A percentile compares a stretch with the other conserved stretches of the same genome.
phyloP scores from a whole-genome alignment of 2,797 vertebrate species.

The Leuciscus waleckii region DNA sequence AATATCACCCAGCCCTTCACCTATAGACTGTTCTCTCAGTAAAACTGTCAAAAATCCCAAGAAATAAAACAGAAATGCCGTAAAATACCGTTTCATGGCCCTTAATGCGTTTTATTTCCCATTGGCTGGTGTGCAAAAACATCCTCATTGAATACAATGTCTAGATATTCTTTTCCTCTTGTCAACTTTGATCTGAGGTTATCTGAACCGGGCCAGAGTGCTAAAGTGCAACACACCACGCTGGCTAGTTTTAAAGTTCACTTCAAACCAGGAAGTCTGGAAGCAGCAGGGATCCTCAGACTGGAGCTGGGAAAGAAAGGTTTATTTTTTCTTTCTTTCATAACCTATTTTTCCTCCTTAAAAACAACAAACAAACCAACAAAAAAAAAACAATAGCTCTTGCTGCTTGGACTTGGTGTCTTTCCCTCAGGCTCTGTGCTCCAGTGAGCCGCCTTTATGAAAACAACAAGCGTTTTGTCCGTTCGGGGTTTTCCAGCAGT shows the following conservation, averaged over 20 bases:
- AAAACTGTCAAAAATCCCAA: neutral
- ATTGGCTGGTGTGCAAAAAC: neutral
- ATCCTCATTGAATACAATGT: neutral
- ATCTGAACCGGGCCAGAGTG: constrained; percentile 57
- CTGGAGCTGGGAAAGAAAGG: constrained; percentile 54
- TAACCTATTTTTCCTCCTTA: constrained; percentile 59
- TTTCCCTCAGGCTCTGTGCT: constrained; percentile 60
- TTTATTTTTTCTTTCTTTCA: constrained; percentile 51
- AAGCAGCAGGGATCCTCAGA: constrained; percentile 56
- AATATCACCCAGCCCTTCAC: neutral
- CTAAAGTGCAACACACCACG: constrained; percentile 48
- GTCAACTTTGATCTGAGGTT: constrained; percentile 27
- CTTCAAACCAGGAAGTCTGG: constrained; percentile 58
- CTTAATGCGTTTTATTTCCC: neutral
- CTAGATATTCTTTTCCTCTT: neutral
- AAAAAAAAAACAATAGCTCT: constrained; percentile 44
- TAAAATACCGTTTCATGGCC: neutral
- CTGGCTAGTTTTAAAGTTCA: constrained; percentile 62
- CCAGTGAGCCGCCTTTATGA: constrained; percentile 57
- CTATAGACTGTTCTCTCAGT: neutral
- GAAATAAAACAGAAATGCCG: neutral
- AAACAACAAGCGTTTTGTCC: constrained; percentile 65
- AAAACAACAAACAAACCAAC: neutral
- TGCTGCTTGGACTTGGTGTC: constrained; percentile 54
- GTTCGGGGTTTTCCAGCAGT: constrained; percentile 62